Conservation (phyloP, 2,888 invertebrate genomes). For the Enchytraeus crypticus region DNA sequence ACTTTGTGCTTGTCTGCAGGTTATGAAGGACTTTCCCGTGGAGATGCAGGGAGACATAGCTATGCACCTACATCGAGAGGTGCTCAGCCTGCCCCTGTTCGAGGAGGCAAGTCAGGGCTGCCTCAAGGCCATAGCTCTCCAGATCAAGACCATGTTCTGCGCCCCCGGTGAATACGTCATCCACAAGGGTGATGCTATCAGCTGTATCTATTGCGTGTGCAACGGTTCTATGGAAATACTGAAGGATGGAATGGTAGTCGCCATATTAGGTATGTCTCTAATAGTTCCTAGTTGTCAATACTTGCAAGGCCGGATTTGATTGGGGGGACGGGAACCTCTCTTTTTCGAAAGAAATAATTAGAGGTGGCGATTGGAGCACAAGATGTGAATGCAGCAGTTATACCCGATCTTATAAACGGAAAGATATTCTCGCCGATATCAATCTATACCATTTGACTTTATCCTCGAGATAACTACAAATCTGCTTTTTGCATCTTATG, state of each 20-base stretch:
- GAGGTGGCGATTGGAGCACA: too few species aligned
- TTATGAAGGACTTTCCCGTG: slow-evolving; percentile 88
- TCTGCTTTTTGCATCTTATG: too few species aligned
- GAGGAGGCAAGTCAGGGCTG: slow-evolving; percentile 89
- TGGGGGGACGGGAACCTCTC: too few species aligned
- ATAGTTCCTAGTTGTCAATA: too few species aligned
- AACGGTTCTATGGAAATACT: slow-evolving; percentile 96
- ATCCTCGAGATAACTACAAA: too few species aligned
- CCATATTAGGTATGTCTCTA: slow-evolving; percentile 80
- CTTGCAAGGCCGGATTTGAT: too few species aligned
- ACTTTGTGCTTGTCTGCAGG: too few species aligned
- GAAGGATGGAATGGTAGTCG: slow-evolving; percentile 90
- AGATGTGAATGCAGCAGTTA: too few species aligned
- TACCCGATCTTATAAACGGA: too few species aligned
- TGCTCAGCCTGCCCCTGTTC: slow-evolving; percentile 85
- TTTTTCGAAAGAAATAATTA: too few species aligned
- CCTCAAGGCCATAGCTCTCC: slow-evolving; percentile 71
- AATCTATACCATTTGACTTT: too few species aligned
- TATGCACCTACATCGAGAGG: slow-evolving; percentile 87
- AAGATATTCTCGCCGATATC: too few species aligned
- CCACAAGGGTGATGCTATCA: slow-evolving; percentile 85
- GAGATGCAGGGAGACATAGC: slow-evolving; percentile 89
- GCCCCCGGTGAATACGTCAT: slow-evolving; percentile 90
- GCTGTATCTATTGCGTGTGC: slow-evolving; percentile 87
- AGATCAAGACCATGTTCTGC: slow-evolving; percentile 74